Percentiles rank a stretch among this genome's conserved stretches.
These are phyloP conservation scores for Lepidochrysops patricia DNA, from an alignment of 2,888 invertebrate species.

Conservation along the genomic window DNA sequence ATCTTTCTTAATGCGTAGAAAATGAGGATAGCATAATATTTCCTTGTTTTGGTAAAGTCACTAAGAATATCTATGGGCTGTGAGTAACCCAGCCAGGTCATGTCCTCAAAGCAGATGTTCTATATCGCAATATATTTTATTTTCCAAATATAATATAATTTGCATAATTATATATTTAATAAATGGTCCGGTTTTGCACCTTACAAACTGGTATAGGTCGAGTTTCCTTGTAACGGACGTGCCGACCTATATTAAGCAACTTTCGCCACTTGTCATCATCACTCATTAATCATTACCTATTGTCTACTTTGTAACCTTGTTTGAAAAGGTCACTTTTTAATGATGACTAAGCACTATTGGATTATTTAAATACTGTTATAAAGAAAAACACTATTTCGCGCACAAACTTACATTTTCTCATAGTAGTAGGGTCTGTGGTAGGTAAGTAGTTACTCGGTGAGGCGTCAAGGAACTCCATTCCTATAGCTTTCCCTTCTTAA, in stretches of 20 bases:
- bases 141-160: not conserved
- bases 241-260: constrained; percentile 5
- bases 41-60: too few relatives aligned
- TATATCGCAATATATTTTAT: not conserved
- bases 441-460: too few relatives aligned
- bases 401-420: too few relatives aligned
- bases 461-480: too few relatives aligned
- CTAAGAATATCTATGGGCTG: too few relatives aligned
- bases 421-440: too few relatives aligned
- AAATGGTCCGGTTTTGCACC: constrained; percentile 8
- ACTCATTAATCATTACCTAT: not conserved
- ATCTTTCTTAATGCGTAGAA: too few relatives aligned
- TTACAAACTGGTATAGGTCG: constrained; percentile 9
- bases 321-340: not conserved
- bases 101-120: constrained; percentile 6
- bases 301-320: not conserved
- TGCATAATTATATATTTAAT: constrained; percentile 7
- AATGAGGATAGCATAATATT: too few relatives aligned
- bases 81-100: not conserved
- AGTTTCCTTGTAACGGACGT: constrained; percentile 4
- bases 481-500: too few relatives aligned
- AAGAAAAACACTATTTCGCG: too few relatives aligned
- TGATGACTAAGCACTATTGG: too few relatives aligned
- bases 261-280: not conserved
- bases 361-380: not conserved